These are phyloP conservation scores for Amyelois transitella DNA, from an alignment of 1,140 invertebrate genomes.

Conservation along the genomic window DNA sequence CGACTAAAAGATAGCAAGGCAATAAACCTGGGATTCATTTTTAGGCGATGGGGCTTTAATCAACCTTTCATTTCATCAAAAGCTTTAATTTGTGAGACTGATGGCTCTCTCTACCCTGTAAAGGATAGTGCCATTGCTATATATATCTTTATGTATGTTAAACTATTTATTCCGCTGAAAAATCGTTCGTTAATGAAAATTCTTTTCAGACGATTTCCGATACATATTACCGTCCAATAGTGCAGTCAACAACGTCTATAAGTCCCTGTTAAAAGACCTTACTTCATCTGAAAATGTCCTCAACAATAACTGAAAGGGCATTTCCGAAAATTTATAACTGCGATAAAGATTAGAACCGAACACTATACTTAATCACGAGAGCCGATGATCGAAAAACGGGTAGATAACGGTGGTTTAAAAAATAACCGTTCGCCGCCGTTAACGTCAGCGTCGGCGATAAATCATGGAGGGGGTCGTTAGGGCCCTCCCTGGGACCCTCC, in stretches of 20 bases:
- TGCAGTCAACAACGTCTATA: not conserved
- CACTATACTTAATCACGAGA: constrained; percentile 1
- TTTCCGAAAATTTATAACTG: not conserved
- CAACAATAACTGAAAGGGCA: not conserved
- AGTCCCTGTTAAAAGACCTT: not conserved
- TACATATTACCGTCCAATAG: no score
- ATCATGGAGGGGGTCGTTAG: constrained; percentile 27
- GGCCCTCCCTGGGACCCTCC: constrained; percentile 13
- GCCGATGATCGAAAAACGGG: constrained; percentile 3
- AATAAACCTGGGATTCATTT: no score
- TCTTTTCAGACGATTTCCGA: no score
- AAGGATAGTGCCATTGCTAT: no score
- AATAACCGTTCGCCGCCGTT: constrained; percentile 21
- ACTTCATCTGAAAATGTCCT: not conserved
- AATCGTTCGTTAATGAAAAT: no score
- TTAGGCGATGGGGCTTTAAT: no score
- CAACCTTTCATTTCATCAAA: no score
- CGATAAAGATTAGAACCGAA: not conserved
- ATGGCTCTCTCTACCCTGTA: no score
- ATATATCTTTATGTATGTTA: no score
- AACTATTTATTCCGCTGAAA: no score
- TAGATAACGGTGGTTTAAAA: constrained; percentile 35
- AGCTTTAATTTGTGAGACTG: no score
- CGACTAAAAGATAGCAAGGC: no score
- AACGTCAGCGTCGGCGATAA: constrained; percentile 24